These are phyloP conservation scores for Euura saliciscinereae DNA, from an alignment of 1,140 invertebrate genomes.

Conservation along the genomic window DNA sequence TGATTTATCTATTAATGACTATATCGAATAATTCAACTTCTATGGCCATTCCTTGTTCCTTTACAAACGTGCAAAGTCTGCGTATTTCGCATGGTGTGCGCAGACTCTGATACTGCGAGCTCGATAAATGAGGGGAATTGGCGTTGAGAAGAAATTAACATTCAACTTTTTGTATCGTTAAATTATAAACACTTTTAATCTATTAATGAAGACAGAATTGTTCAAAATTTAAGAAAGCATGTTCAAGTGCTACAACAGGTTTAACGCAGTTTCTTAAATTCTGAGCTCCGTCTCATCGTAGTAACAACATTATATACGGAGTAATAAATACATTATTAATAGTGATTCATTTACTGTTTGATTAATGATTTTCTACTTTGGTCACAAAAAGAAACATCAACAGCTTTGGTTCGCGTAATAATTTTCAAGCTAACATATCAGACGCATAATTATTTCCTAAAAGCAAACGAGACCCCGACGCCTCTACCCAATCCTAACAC, in stretches of 20 bases:
- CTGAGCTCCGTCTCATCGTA: neutral
- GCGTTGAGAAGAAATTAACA: neutral
- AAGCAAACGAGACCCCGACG: too few species aligned
- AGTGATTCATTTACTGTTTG: neutral
- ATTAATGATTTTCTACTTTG: neutral
- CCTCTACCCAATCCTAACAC: too few species aligned
- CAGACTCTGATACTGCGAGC: too few species aligned
- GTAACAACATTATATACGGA: neutral
- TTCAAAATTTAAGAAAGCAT: neutral
- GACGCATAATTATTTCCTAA: too few species aligned
- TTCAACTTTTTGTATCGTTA: neutral
- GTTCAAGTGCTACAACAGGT: too few species aligned
- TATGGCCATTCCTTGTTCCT: neutral
- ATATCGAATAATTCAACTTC: neutral
- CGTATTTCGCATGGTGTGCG: too few species aligned
- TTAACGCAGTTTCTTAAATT: neutral
- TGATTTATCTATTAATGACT: neutral
- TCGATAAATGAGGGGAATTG: neutral
- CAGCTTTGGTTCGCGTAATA: neutral
- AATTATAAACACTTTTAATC: neutral
- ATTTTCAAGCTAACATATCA: too few species aligned
- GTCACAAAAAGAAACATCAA: neutral
- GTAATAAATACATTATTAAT: neutral
- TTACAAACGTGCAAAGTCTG: too few species aligned
- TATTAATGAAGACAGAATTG: neutral